Evolutionary conservation across 1,140 invertebrate genomes (phyloP).

Genomic region (Varroa destructor): DNA sequence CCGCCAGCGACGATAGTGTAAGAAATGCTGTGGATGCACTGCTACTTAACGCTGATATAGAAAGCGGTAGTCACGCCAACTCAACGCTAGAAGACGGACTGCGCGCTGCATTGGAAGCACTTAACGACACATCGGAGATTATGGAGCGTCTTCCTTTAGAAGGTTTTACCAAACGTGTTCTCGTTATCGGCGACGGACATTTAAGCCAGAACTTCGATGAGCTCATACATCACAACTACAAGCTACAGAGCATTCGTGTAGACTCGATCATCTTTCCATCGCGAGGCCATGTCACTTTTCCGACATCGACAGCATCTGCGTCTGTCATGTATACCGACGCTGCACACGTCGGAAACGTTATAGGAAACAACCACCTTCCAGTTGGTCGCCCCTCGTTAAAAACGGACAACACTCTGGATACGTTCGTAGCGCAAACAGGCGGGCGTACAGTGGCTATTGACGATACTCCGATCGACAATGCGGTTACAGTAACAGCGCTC

Average conservation of each 20-base stretch:
- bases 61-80: background rate
- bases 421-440: slow-evolving; percentile 11
- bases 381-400: background rate
- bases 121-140: slow-evolving; percentile 26
- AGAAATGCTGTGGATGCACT: slow-evolving; percentile 11
- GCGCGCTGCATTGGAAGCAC: background rate
- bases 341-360: too few relatives aligned
- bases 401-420: slow-evolving; percentile 13
- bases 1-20: slow-evolving; percentile 11
- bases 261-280: slow-evolving; percentile 24
- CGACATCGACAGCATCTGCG: too few relatives aligned
- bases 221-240: slow-evolving; percentile 14
- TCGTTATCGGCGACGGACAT: slow-evolving; percentile 21
- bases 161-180: slow-evolving; percentile 8
- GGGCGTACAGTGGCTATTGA: slow-evolving; percentile 14
- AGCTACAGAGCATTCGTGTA: slow-evolving; percentile 5
- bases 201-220: background rate
- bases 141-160: slow-evolving; percentile 1
- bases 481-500: slow-evolving; percentile 17
- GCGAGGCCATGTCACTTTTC: background rate
- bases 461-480: slow-evolving; percentile 14
- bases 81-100: slow-evolving; percentile 3
- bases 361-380: too few relatives aligned
- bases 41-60: slow-evolving; percentile 11
- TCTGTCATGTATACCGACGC: too few relatives aligned